Evolutionary conservation across 35 echinoderm and acorn worm genomes (phyloP), one percentile per base, ranked within the genome.

Genomic region (Lytechinus variegatus): DNA sequence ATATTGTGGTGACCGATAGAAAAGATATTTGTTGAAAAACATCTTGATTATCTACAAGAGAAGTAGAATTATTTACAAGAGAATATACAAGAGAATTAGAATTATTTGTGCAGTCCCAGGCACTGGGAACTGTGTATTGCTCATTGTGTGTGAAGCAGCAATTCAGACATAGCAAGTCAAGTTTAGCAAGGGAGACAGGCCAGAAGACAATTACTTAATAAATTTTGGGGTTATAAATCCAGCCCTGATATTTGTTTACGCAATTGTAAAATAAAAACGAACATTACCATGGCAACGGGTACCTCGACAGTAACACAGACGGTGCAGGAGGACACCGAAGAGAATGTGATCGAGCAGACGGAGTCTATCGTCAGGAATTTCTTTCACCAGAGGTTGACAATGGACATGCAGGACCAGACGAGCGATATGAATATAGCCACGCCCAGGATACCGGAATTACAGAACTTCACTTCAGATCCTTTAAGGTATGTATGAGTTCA

Each of bases 301-400:
- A 55, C 56, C 28, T 89, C 53, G 6, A 72, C 92, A 6, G 56
- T 86, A 52, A 87, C 91, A 61, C 54, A 54, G 14, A 94, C 61
- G 4, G 92, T 93, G 53, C 29, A 93, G 92, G 96, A 92, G 51
- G 96, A 96, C 86, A 95, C 94, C 6, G 97, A 98, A 91, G 97
- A 97, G 29, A 98, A 98, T 95, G 98, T 99, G 19, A 96, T 86
- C 3, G 97, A 99, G 86, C 97, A 99, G 93, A 97, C 98, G 53
- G 98, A 98, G 52, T 95, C 86, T 6, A 97, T 99, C 44, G 97
- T 99, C 19, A 55, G 97, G 60, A 99, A 95, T 93, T 99, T 97
- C 94, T 97, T 99, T 86, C 98, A 96, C 44, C 97, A 98, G 55
- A 95, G 98, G 44, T 94, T 97, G 57, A 95, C 98, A 53, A 97